phyloP scores from a whole-genome alignment of 2,888 invertebrate species.

The Cantharis rufa region DNA sequence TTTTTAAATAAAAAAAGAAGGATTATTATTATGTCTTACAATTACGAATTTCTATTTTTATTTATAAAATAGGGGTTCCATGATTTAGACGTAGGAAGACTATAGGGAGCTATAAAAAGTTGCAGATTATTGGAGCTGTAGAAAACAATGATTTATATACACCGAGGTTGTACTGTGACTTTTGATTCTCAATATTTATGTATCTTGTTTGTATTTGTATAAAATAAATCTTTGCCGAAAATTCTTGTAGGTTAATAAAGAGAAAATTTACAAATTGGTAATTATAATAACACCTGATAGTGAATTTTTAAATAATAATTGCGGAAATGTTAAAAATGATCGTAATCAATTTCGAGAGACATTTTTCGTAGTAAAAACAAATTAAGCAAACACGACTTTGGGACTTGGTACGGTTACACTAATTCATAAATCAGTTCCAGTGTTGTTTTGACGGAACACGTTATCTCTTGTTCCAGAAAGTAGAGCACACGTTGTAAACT shows the following conservation, averaged over 20 bases:
- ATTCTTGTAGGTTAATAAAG: not conserved
- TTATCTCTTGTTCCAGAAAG: conserved; percentile 15
- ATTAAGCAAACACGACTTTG: not conserved
- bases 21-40: not conserved
- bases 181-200: not conserved
- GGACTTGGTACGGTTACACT: conserved; percentile 4
- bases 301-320: not conserved
- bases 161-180: not conserved
- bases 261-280: not conserved
- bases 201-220: not conserved
- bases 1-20: not conserved
- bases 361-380: not conserved
- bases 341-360: not conserved
- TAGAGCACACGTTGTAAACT: conserved; percentile 24
- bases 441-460: conserved; percentile 12
- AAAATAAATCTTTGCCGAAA: not conserved
- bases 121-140: not conserved
- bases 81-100: not conserved
- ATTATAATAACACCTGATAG: not conserved
- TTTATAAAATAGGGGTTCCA: not conserved
- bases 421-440: conserved; percentile 12
- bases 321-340: not conserved
- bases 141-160: not conserved
- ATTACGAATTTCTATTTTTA: not conserved
- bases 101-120: not conserved